Evolutionary conservation across 2,888 invertebrate genomes (phyloP).

Genomic region (Halictus ligatus): DNA sequence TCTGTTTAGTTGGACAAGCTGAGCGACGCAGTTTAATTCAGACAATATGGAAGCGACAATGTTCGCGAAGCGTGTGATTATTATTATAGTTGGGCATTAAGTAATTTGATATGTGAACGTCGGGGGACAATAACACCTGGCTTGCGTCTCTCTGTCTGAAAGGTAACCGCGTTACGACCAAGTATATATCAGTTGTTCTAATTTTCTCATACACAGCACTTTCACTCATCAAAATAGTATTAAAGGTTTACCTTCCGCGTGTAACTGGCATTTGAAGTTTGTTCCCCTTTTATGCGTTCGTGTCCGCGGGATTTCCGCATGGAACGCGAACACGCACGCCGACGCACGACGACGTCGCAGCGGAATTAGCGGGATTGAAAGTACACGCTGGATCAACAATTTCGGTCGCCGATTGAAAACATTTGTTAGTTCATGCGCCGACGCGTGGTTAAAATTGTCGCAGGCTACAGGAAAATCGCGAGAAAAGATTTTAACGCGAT

Average conservation of each 20-base stretch:
- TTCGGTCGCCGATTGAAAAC: not conserved
- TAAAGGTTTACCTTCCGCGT: slow-evolving; percentile 7
- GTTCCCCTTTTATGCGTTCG: slow-evolving; percentile 3
- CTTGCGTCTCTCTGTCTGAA: not conserved
- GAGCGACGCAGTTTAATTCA: not conserved
- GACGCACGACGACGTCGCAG: not conserved
- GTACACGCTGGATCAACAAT: not conserved
- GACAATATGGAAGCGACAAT: not conserved
- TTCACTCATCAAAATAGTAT: slow-evolving; percentile 9
- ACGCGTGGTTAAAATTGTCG: not conserved
- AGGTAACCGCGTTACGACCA: not conserved
- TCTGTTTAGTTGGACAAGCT: not conserved
- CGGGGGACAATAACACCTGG: not conserved
- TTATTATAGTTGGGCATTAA: not conserved
- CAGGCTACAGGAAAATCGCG: not conserved
- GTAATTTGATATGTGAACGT: not conserved
- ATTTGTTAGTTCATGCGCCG: not conserved
- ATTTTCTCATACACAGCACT: not conserved
- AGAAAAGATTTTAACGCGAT: not conserved
- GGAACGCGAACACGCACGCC: not conserved
- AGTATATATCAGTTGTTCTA: not conserved
- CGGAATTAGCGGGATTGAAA: not conserved
- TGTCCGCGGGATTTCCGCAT: slow-evolving; percentile 3
- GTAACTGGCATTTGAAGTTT: not conserved
- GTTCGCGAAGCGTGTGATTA: not conserved